Percentiles rank a stretch among this genome's conserved stretches.
Conservation (phyloP, 2,797 vertebrate species). For the Pogoniulus pusillus region DNA sequence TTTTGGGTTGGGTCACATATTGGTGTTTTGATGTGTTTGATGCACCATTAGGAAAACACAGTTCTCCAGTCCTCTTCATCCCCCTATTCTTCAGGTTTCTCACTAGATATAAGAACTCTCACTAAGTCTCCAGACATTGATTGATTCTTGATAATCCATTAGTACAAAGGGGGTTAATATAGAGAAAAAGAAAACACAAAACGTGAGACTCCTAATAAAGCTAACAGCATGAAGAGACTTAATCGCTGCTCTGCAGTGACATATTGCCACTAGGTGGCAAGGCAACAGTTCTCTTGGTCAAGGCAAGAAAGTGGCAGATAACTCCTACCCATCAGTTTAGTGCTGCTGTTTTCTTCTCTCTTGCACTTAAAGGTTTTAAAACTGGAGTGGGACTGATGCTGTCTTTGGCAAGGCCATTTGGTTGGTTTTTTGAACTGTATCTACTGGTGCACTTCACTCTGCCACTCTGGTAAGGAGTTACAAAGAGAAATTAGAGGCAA, state of each 20-base stretch:
- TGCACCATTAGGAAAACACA: not conserved
- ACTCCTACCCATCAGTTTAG: too few relatives aligned
- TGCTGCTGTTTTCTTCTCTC: not conserved
- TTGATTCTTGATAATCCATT: not conserved
- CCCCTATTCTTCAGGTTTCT: not conserved
- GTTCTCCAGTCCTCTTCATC: not conserved
- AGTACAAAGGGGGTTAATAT: not conserved
- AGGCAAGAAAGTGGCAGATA: not conserved
- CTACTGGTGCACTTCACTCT: not conserved
- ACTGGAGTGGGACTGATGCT: not conserved
- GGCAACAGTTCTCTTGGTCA: not conserved
- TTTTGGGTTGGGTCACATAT: not conserved
- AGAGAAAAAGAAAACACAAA: not conserved
- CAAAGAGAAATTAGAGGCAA: not conserved
- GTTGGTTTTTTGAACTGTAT: not conserved
- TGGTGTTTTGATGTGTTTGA: not conserved
- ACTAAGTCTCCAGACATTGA: not conserved
- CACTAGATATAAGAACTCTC: not conserved
- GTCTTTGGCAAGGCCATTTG: not conserved
- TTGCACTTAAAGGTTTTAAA: not conserved
- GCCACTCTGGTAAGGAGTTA: not conserved
- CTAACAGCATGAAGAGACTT: fast-evolving
- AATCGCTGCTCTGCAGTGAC: not conserved
- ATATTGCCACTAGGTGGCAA: conserved; percentile 61
- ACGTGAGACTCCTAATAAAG: not conserved